Evolutionary conservation across 2,797 vertebrate species (phyloP).

Genomic region (Syndactyla subalaris): DNA sequence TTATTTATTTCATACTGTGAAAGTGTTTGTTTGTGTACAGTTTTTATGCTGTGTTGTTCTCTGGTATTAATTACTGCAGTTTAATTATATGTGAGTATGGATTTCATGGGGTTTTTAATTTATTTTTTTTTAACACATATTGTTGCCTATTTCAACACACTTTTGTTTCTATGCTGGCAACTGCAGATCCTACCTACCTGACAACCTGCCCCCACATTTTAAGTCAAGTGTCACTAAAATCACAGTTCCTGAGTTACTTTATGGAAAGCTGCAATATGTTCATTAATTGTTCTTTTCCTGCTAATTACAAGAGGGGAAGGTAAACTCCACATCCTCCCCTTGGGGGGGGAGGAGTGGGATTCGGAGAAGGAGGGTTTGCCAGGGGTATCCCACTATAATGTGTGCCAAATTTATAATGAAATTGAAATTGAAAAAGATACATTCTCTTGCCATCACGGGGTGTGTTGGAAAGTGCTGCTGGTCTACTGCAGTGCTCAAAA

Average conservation of each 20-base stretch:
- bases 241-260: neutral
- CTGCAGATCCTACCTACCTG: neutral
- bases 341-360: neutral
- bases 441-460: fast-evolving
- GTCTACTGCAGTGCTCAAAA: neutral
- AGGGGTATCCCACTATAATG: neutral
- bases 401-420: neutral
- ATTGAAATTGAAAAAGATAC: neutral
- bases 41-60: neutral
- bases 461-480: neutral
- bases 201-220: neutral
- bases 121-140: neutral
- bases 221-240: neutral
- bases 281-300: neutral
- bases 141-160: neutral
- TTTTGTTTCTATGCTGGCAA: neutral
- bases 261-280: neutral
- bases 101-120: neutral
- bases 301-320: neutral
- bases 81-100: neutral
- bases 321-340: neutral
- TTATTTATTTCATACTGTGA: neutral
- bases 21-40: neutral
- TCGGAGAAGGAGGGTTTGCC: neutral
- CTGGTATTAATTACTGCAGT: neutral